Conservation (phyloP, 2,797 vertebrate genomes). For the Buphagus erythrorhynchus region DNA sequence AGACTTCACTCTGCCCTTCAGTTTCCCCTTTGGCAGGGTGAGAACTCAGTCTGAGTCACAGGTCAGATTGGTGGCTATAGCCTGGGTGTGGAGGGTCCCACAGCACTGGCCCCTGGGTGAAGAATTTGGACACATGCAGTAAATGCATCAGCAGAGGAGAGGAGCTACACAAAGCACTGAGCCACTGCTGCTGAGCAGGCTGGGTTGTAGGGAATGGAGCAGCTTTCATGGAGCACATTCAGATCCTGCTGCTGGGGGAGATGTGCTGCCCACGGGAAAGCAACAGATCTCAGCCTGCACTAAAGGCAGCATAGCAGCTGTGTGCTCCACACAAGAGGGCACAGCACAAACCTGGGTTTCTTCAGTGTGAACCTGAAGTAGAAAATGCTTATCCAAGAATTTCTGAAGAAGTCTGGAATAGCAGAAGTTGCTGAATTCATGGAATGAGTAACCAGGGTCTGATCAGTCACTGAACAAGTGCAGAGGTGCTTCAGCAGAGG, state of each 20-base stretch:
- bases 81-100: not conserved
- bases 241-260: not conserved
- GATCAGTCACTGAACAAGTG: not conserved
- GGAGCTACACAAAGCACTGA: not conserved
- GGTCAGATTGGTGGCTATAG: not conserved
- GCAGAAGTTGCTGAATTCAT: not conserved
- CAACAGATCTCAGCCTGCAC: accelerated
- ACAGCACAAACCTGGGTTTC: not conserved
- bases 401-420: not conserved
- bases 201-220: not conserved
- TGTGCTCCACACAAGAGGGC: not conserved
- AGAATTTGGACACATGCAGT: not conserved
- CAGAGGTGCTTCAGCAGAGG: not conserved
- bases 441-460: not conserved
- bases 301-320: not conserved
- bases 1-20: accelerated
- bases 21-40: not conserved
- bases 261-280: not conserved
- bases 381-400: not conserved
- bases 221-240: not conserved
- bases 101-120: not conserved
- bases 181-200: not conserved
- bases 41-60: not conserved
- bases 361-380: not conserved
- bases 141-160: not conserved